phyloP scores from a whole-genome alignment of 2,113 vertebrate genomes.

The Coturnix japonica region DNA sequence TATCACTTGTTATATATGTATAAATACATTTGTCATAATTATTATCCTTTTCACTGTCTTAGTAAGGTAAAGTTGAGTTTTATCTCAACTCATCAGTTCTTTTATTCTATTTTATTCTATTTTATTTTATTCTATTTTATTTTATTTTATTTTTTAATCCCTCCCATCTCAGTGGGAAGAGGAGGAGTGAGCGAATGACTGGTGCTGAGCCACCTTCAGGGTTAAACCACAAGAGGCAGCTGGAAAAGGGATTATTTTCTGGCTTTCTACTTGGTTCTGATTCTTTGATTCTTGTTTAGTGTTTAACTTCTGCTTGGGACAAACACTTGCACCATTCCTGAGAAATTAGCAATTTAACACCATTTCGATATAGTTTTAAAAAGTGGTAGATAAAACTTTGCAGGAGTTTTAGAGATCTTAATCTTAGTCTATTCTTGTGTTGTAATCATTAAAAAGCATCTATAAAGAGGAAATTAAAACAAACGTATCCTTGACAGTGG shows the following conservation, averaged over 20 bases:
- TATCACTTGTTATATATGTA: no score
- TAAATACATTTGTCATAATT: no score
- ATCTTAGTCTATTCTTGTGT: not conserved
- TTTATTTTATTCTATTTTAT: no score
- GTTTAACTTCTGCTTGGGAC: not conserved
- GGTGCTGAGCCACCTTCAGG: no score
- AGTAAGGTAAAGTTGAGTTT: no score
- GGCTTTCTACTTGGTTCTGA: not conserved
- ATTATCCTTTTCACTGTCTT: no score
- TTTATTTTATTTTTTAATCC: no score
- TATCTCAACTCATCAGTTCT: no score
- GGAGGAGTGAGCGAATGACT: no score
- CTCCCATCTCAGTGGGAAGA: no score
- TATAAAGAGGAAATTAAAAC: not conserved
- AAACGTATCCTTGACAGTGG: not conserved
- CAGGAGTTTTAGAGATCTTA: not conserved
- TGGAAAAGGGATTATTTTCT: accelerated
- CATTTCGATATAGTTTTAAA: not conserved
- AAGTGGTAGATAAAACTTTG: not conserved
- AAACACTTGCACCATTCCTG: not conserved
- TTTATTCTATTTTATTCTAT: no score
- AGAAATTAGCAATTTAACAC: not conserved
- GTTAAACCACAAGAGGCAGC: not conserved
- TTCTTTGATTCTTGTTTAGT: not conserved
- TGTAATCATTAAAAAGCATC: not conserved